Evolutionary conservation across 1,140 invertebrate genomes (phyloP).

Genomic region (Bombus waltoni): DNA sequence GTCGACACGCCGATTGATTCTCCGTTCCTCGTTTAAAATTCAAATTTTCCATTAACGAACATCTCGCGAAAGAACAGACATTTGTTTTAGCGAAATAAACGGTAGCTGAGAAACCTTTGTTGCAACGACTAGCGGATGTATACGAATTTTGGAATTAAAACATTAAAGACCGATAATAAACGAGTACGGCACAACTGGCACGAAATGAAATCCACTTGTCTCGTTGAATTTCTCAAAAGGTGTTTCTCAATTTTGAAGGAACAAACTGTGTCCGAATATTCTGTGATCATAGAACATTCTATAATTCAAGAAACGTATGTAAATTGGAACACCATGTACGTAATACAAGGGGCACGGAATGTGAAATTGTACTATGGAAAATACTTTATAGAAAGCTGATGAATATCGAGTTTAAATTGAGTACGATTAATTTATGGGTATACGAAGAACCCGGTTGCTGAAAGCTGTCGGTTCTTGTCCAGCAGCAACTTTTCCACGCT

Average conservation of each 20-base stretch:
- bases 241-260: no score
- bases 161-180: not conserved
- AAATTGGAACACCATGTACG: not conserved
- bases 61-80: not conserved
- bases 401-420: conserved; percentile 27
- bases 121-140: not conserved
- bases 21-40: conserved; percentile 3
- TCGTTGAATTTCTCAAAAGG: no score
- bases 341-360: not conserved
- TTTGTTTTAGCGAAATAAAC: not conserved
- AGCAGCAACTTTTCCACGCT: conserved; percentile 1
- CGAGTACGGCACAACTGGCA: no score
- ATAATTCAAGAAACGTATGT: not conserved
- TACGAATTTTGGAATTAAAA: not conserved
- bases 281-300: no score
- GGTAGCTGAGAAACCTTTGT: not conserved
- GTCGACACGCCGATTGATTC: conserved; percentile 19
- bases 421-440: conserved; percentile 23
- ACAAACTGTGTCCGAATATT: no score
- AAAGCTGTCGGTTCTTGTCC: not conserved
- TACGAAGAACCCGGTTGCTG: not conserved
- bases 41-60: conserved; percentile 21
- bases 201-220: no score
- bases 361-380: not conserved
- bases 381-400: not conserved